These are phyloP conservation scores for Apostichopus leukothele DNA, from an alignment of 53 echinoderm and acorn worm genomes.

Conservation along the genomic window DNA sequence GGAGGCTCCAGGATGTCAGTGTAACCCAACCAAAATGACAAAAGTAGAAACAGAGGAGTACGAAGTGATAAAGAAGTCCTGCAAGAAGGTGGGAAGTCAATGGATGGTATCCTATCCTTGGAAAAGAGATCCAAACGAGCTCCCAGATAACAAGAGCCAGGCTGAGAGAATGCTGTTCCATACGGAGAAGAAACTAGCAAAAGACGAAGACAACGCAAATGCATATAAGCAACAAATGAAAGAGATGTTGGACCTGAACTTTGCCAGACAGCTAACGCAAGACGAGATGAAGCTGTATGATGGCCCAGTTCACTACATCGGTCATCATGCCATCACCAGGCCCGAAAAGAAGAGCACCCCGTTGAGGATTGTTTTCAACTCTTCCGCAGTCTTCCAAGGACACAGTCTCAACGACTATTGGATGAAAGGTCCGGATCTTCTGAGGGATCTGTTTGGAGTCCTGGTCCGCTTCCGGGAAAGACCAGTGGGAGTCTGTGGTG, in stretches of 20 bases:
- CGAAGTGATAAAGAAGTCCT: conserved; percentile 51
- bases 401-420: conserved; percentile 65
- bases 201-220: conserved; percentile 56
- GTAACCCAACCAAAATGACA: conserved; percentile 46
- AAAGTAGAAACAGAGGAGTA: conserved; percentile 17
- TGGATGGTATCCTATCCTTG: conserved; percentile 72
- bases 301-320: conserved; percentile 67
- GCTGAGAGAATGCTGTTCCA: conserved; percentile 51
- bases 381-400: conserved; percentile 57
- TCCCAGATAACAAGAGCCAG: conserved; percentile 63
- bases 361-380: conserved; percentile 61
- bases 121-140: conserved; percentile 55
- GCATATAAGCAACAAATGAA: conserved; percentile 60
- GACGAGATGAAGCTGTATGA: conserved; percentile 49
- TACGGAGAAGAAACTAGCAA: conserved; percentile 58
- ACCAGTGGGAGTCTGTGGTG: conserved; percentile 47
- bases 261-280: conserved; percentile 59
- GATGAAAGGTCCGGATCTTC: conserved; percentile 63
- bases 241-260: conserved; percentile 63
- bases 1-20: conserved; percentile 10
- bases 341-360: conserved; percentile 76
- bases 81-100: conserved; percentile 57
- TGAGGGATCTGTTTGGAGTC: conserved; percentile 59
- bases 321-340: conserved; percentile 60
- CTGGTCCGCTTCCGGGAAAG: conserved; percentile 56